Evolutionary conservation across 2,888 invertebrate genomes (phyloP).

Genomic region (Onthophagus sagittarius): DNA sequence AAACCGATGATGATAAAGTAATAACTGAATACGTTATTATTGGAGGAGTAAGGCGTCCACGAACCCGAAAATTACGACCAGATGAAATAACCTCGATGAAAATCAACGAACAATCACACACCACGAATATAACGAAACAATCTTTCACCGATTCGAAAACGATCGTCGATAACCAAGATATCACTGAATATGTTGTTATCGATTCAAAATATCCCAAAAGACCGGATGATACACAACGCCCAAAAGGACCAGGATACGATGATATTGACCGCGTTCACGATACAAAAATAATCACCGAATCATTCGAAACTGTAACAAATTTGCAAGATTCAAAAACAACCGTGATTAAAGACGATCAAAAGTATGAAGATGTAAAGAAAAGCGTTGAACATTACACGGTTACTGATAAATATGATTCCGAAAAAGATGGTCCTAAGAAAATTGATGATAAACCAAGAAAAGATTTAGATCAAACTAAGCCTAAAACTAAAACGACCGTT

Average conservation of each 20-base stretch:
- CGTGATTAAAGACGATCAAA: slow-evolving; percentile 35
- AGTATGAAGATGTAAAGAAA: slow-evolving; percentile 34
- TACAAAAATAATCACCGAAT: slow-evolving; percentile 35
- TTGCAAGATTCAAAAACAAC: slow-evolving; percentile 37
- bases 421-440: slow-evolving; percentile 24
- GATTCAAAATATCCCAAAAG: slow-evolving; percentile 15
- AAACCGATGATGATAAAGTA: background rate
- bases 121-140: background rate
- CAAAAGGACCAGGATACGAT: slow-evolving; percentile 17
- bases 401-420: slow-evolving; percentile 30
- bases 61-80: background rate
- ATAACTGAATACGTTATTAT: slow-evolving; percentile 15
- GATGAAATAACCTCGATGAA: background rate
- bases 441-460: slow-evolving; percentile 3
- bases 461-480: background rate
- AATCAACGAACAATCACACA: background rate
- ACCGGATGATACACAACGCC: slow-evolving; percentile 6
- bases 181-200: slow-evolving; percentile 31
- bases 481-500: slow-evolving; percentile 9
- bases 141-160: slow-evolving; percentile 35
- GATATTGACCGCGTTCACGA: slow-evolving; percentile 19
- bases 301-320: slow-evolving; percentile 34
- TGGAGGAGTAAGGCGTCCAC: slow-evolving; percentile 16
- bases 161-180: slow-evolving; percentile 34
- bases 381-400: slow-evolving; percentile 37